Evolutionary conservation across 2,888 invertebrate species (phyloP), one percentile per base, ranked within the genome.

Genomic region (Xanthostigma xanthostigma): DNA sequence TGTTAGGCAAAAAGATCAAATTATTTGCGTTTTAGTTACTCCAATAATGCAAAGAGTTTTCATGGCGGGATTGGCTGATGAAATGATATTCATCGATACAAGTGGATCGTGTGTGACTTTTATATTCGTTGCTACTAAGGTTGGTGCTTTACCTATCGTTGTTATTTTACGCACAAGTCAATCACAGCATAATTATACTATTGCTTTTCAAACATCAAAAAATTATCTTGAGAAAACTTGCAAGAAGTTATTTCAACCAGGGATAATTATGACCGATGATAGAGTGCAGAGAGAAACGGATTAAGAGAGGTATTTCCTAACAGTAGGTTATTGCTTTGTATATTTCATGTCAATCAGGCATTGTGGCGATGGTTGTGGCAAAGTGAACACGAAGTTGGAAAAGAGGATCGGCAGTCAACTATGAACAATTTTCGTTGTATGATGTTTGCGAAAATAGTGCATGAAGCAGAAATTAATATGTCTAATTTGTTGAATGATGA

Each of bases 291-390:
- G 17, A 17, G 17, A 17, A 17, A 43, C 47, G 11, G 12, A 37
- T 51, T 50, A 51, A 36, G 50, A 3, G 44, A 47, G 46, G 50
- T 50, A 48, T 37, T 51, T 50, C 45, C 51, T 9, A 14, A 51
- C 45, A 46, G 44, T 41, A 50, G 50, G 48, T 46, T 50, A 48
- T 44, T 50, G 45, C 48, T 48, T 44, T 48, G 44, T 44, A 51
- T 51, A 50, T 46, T 51, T 44, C 50, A 51, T 51, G 51, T 51
- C 49, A 51, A 46, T 46, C 46, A 50, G 47, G 46, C 51, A 36
- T 40, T 46, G 49, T 51, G 44, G 50, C 50, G 46, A 46, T 51
- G 50, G 46, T 36, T 50, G 44, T 51, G 50, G 51, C 50, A 50
- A 50, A 50, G 46, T 2, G 50, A 51, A 50, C 46, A 51, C 47